phyloP scores from a whole-genome alignment of 2,113 vertebrate species.

The Crotalus helleri region DNA sequence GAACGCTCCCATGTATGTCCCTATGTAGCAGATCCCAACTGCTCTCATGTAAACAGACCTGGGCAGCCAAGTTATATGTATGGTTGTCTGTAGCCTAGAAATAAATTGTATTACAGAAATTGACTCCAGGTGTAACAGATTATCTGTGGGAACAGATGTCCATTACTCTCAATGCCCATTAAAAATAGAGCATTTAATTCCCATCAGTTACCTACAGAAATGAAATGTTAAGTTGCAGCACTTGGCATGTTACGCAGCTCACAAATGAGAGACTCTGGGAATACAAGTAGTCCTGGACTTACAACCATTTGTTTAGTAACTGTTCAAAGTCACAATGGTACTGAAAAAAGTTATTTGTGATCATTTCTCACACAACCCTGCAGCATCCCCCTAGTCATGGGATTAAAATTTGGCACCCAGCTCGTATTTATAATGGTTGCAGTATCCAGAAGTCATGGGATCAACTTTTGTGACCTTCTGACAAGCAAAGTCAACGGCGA shows the following conservation, averaged over 20 bases:
- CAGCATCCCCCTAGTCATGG: no score
- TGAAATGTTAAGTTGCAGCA: not conserved
- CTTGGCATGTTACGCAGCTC: not conserved
- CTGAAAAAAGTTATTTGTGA: not conserved
- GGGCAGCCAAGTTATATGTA: not conserved
- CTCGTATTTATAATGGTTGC: not conserved
- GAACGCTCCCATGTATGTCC: not conserved
- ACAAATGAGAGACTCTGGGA: not conserved
- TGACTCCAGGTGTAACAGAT: not conserved
- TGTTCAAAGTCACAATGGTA: not conserved
- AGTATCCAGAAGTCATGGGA: not conserved
- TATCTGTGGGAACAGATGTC: not conserved
- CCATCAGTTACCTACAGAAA: not conserved
- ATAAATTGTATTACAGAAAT: not conserved
- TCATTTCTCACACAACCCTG: not conserved
- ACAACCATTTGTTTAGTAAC: not conserved
- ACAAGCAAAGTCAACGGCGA: not conserved
- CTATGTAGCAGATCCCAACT: not conserved
- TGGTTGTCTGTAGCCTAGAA: not conserved
- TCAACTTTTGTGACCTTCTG: not conserved
- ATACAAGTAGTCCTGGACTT: not conserved
- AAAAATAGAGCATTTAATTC: not conserved
- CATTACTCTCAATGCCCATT: not conserved
- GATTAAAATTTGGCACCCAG: not conserved
- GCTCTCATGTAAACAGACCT: not conserved